Conservation (phyloP, 53 echinoderm and acorn worm genomes). For the Stichopus horrens region DNA sequence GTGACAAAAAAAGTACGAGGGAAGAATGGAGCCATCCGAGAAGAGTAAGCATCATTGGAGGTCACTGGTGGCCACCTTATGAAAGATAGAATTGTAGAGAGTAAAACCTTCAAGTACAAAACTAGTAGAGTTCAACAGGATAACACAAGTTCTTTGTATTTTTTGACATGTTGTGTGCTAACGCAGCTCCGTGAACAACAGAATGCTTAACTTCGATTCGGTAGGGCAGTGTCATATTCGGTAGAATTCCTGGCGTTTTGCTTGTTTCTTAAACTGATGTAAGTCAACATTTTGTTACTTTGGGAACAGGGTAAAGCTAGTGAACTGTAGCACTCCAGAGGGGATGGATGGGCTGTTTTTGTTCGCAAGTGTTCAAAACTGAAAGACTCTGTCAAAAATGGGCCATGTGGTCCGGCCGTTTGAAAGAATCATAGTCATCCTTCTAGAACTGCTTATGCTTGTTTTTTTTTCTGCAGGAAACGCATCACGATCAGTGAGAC, state of each 20-base stretch:
- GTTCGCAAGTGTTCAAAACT: background rate
- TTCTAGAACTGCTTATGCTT: background rate
- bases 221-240: too few relatives aligned
- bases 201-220: too few relatives aligned
- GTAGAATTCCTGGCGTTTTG: too few relatives aligned
- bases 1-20: slow-evolving; percentile 47
- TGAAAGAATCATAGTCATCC: background rate
- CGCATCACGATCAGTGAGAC: slow-evolving; percentile 65
- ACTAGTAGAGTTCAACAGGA: background rate
- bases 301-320: too few relatives aligned
- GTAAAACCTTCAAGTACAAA: background rate
- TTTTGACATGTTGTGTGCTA: background rate
- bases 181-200: too few relatives aligned
- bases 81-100: background rate
- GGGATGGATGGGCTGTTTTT: too few relatives aligned
- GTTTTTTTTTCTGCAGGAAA: slow-evolving; percentile 44
- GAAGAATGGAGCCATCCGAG: slow-evolving; percentile 45
- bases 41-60: slow-evolving; percentile 46
- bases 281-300: too few relatives aligned
- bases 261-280: too few relatives aligned
- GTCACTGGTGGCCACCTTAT: background rate
- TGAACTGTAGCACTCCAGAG: too few relatives aligned
- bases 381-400: background rate
- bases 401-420: background rate
- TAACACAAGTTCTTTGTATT: background rate